Percentiles rank a stretch among this genome's conserved stretches.
phyloP scores from a whole-genome alignment of 2,888 invertebrate genomes.

The Monopis laevigella region DNA sequence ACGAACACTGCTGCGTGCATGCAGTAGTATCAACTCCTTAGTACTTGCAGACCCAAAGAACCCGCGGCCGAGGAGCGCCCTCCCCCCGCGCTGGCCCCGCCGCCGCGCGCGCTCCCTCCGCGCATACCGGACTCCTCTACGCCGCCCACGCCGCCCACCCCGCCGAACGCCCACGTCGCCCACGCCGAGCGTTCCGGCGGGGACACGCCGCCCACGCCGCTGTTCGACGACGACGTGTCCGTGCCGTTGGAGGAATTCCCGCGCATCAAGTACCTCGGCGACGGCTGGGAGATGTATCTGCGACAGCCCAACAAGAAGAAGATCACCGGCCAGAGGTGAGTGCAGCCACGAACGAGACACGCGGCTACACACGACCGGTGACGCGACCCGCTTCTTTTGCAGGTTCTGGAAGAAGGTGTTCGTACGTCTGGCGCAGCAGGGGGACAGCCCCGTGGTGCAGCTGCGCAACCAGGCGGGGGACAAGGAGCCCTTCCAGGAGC shows the following conservation, averaged over 20 bases:
- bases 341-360: not conserved
- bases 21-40: conserved; percentile 71
- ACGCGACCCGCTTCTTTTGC: conserved; percentile 9
- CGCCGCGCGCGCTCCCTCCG: not conserved
- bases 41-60: no score
- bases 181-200: no score
- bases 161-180: no score
- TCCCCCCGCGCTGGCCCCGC: conserved; percentile 67
- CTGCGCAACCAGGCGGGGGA: conserved; percentile 84
- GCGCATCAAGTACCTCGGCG: conserved; percentile 76
- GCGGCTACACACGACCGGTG: not conserved
- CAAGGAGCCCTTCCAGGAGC: conserved; percentile 94
- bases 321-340: conserved; percentile 84
- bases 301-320: conserved; percentile 97
- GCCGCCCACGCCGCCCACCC: conserved; percentile 42
- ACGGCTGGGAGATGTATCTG: conserved; percentile 97
- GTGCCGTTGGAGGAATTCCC: conserved; percentile 93
- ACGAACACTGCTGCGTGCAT: conserved; percentile 28
- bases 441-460: conserved; percentile 86
- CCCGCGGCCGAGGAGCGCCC: no score
- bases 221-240: conserved; percentile 94
- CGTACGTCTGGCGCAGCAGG: conserved; percentile 80
- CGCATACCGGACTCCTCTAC: conserved; percentile 33
- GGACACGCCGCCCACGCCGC: conserved; percentile 90
- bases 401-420: conserved; percentile 98